phyloP scores from a whole-genome alignment of 35 echinoderm and acorn worm genomes.

The Acanthaster planci region DNA sequence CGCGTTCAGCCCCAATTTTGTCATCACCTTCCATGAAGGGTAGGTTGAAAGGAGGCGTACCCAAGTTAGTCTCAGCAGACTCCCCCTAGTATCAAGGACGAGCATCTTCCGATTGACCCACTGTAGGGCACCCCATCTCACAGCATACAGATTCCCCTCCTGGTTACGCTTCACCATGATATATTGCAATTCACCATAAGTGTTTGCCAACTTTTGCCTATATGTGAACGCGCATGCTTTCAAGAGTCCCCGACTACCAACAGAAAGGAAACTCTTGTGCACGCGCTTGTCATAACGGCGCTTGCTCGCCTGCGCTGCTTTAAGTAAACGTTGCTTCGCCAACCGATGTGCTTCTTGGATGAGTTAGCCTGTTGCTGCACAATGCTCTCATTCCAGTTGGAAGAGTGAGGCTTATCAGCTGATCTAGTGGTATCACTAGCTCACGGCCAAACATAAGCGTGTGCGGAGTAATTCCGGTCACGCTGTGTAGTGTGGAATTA shows the following conservation, averaged over 20 bases:
- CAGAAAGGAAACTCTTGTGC: not conserved
- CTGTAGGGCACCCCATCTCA: not conserved
- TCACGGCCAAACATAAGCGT: slow-evolving; percentile 60
- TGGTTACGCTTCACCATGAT: not conserved
- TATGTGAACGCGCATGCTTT: not conserved
- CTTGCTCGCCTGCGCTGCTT: not conserved
- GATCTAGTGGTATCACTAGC: slow-evolving; percentile 44
- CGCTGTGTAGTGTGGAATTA: slow-evolving; percentile 46
- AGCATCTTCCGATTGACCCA: not conserved
- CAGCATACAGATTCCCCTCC: not conserved
- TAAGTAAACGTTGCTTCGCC: not conserved
- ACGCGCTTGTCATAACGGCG: not conserved
- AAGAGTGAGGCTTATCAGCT: not conserved
- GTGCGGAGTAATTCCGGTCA: slow-evolving; percentile 28
- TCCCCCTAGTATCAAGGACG: not conserved
- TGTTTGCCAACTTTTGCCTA: slow-evolving; percentile 45
- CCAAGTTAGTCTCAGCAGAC: not conserved
- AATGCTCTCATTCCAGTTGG: not conserved
- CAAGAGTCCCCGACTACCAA: not conserved
- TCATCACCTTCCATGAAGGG: not conserved
- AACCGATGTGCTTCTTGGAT: slow-evolving; percentile 6
- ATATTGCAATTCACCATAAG: not conserved
- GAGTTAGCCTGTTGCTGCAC: not conserved
- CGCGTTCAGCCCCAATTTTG: no score
- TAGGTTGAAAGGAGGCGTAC: not conserved